A percentile compares a stretch with the other conserved stretches of the same genome.
Conservation (phyloP, 2,797 vertebrate species). For the Heliangelus exortis region DNA sequence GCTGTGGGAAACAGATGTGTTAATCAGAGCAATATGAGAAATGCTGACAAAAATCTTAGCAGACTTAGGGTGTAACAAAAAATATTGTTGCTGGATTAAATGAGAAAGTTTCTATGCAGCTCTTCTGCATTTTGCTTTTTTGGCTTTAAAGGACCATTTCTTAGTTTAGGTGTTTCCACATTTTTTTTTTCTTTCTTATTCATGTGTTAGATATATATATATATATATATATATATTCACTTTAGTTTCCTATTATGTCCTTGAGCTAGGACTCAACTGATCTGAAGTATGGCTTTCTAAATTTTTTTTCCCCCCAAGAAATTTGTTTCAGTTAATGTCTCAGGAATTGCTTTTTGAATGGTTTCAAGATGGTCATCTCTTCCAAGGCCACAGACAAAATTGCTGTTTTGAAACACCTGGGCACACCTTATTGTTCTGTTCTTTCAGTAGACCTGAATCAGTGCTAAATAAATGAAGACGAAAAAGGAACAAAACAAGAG, state of each 20-base stretch:
- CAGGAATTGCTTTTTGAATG: not conserved
- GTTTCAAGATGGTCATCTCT: not conserved
- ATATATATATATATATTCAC: no score
- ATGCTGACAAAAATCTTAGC: not conserved
- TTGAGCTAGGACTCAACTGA: not conserved
- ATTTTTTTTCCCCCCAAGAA: not conserved
- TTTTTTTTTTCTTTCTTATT: not conserved
- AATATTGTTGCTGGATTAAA: not conserved
- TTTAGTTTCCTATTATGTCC: not conserved
- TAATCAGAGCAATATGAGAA: not conserved
- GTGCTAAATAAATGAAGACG: not conserved
- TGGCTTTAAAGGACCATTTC: not conserved
- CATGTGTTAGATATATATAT: not conserved
- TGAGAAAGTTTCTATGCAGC: not conserved
- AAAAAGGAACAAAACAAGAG: slow-evolving; percentile 17
- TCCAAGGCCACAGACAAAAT: not conserved
- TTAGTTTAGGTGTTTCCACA: not conserved
- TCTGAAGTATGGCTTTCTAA: not conserved
- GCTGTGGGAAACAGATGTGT: not conserved
- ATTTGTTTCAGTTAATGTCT: not conserved
- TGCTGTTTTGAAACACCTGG: not conserved
- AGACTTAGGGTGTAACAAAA: not conserved
- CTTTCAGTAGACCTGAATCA: not conserved
- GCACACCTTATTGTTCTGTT: not conserved
- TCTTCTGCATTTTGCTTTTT: not conserved